Evolutionary conservation across 2,113 vertebrate species (phyloP).

Genomic region (Rutilus rutilus): DNA sequence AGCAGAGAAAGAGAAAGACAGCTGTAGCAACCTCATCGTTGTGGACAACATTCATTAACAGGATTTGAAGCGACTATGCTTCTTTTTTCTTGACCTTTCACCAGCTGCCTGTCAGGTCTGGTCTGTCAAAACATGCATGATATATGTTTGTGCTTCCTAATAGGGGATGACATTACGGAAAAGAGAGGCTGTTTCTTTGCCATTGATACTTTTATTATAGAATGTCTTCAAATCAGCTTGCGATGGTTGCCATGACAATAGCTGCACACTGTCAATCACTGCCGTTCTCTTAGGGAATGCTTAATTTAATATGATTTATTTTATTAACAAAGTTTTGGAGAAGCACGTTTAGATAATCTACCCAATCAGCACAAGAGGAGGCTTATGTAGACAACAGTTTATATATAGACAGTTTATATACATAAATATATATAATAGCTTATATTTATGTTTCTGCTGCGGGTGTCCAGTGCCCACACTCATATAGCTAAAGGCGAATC

Average conservation of each 20-base stretch:
- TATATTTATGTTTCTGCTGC: no score
- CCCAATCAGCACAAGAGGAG: no score
- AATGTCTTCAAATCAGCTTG: neutral
- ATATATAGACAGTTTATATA: no score
- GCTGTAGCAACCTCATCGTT: conserved; percentile 57
- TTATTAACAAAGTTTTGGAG: no score
- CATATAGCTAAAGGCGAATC: no score
- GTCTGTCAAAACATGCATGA: neutral
- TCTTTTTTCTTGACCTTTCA: conserved; percentile 54
- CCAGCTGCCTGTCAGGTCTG: conserved; percentile 48
- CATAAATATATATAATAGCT: no score
- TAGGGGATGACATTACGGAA: neutral
- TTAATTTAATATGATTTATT: neutral
- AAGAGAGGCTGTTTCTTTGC: conserved; percentile 4
- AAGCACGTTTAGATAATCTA: no score
- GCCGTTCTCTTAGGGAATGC: no score
- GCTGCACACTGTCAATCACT: neutral
- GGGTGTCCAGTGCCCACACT: no score
- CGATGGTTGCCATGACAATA: neutral
- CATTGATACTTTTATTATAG: neutral
- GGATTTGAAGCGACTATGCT: conserved; percentile 58
- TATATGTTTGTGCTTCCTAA: neutral
- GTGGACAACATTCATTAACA: conserved; percentile 49
- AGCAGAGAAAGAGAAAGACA: conserved; percentile 39
- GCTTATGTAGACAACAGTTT: no score